These are phyloP conservation scores for Leiothrix lutea DNA, from an alignment of 2,113 vertebrate species.

Conservation along the genomic window DNA sequence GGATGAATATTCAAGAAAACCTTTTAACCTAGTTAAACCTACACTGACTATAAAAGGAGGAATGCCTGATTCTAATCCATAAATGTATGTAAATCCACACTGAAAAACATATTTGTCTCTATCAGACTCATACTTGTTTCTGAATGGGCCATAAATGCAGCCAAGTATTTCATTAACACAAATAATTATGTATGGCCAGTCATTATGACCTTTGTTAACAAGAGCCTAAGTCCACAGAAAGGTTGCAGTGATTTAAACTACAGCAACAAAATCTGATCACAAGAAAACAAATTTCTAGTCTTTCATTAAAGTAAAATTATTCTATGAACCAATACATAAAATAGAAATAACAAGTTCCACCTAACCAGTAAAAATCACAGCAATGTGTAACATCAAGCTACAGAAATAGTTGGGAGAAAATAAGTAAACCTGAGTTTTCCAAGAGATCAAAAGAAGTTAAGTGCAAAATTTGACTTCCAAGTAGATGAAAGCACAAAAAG, in stretches of 20 bases:
- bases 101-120: slow-evolving; percentile 69
- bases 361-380: background rate
- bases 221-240: background rate
- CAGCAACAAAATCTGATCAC: background rate
- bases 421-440: background rate
- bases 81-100: slow-evolving; percentile 64
- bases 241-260: background rate
- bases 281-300: background rate
- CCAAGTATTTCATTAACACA: slow-evolving; percentile 63
- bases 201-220: slow-evolving; percentile 34
- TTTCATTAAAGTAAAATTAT: background rate
- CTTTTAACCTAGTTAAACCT: slow-evolving; percentile 62
- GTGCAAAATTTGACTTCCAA: slow-evolving; percentile 39
- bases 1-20: slow-evolving; percentile 55
- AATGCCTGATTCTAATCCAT: slow-evolving; percentile 60
- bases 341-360: background rate
- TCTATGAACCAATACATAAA: background rate
- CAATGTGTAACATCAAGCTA: background rate
- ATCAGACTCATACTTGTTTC: slow-evolving; percentile 51
- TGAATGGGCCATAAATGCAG: slow-evolving; percentile 42
- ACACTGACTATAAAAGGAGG: slow-evolving; percentile 54
- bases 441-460: slow-evolving; percentile 33
- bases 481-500: slow-evolving; percentile 17
- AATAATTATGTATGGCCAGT: slow-evolving; percentile 52
- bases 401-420: background rate